A percentile compares a stretch with the other conserved stretches of the same genome.
These are phyloP conservation scores for Cephus spinipes DNA, from an alignment of 2,888 invertebrate species.

Conservation along the genomic window DNA sequence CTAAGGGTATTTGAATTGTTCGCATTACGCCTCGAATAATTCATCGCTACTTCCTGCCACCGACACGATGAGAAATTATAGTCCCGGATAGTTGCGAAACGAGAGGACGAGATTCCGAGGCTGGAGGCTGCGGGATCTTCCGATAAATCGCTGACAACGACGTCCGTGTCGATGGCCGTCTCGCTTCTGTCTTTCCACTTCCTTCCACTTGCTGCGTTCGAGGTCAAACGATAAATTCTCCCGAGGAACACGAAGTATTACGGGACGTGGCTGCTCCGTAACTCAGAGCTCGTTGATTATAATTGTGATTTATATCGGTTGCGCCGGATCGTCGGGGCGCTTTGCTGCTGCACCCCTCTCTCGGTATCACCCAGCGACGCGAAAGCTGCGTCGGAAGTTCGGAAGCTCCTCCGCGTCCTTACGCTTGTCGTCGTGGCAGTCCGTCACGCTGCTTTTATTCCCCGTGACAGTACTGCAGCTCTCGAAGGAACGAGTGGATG, in stretches of 20 bases:
- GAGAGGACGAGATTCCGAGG: too few species aligned
- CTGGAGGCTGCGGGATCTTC: neutral
- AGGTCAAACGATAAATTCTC: neutral
- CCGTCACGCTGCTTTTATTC: constrained; percentile 10
- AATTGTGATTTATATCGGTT: constrained; percentile 53
- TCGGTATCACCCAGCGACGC: neutral
- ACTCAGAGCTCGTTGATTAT: constrained; percentile 54
- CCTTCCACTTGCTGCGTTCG: neutral
- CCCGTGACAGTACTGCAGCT: constrained; percentile 34
- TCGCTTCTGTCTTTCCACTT: too few species aligned
- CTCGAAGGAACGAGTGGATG: neutral
- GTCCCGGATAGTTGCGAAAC: neutral
- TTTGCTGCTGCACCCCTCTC: neutral
- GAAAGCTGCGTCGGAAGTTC: neutral
- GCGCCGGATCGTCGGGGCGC: neutral
- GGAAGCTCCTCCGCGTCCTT: neutral
- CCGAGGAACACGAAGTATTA: constrained; percentile 14
- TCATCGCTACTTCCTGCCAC: constrained; percentile 47
- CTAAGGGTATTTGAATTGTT: constrained; percentile 53
- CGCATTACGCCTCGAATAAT: constrained; percentile 53
- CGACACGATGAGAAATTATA: constrained; percentile 50
- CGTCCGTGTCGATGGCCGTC: too few species aligned
- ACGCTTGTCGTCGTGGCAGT: neutral
- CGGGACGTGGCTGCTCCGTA: constrained; percentile 19
- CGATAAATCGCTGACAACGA: too few species aligned